These are phyloP conservation scores for Galerucella nymphaeae DNA, from an alignment of 2,888 invertebrate species.

Conservation along the genomic window DNA sequence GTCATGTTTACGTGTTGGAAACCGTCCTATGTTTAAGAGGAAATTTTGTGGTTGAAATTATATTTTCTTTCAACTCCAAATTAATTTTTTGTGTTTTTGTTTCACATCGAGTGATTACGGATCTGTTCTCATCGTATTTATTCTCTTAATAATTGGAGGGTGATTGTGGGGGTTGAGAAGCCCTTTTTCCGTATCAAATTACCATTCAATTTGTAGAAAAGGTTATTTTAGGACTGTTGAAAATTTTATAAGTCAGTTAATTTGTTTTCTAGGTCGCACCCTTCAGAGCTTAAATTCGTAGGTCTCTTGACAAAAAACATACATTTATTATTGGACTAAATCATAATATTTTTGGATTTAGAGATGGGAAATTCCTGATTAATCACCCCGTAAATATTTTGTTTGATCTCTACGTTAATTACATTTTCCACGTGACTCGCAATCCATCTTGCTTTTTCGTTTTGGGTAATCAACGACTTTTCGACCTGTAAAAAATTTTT, in stretches of 20 bases:
- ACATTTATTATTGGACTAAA: too few species aligned
- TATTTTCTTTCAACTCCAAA: too few species aligned
- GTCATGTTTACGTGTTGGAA: too few species aligned
- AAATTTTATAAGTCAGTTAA: background rate
- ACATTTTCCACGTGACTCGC: background rate
- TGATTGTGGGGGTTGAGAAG: conserved; percentile 30
- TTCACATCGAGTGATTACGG: background rate
- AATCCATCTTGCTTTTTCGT: background rate
- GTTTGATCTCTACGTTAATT: background rate
- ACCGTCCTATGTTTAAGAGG: too few species aligned
- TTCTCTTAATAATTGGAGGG: conserved; percentile 25
- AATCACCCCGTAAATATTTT: too few species aligned
- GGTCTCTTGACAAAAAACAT: too few species aligned
- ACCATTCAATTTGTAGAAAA: conserved; percentile 23
- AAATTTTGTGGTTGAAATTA: too few species aligned
- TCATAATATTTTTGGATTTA: too few species aligned
- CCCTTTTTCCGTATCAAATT: conserved; percentile 31
- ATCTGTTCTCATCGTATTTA: background rate
- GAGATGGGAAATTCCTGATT: too few species aligned
- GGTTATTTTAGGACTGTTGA: conserved; percentile 1
- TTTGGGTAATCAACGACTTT: conserved; percentile 16
- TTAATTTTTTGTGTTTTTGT: too few species aligned
- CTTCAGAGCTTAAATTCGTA: too few species aligned
- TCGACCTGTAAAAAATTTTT: conserved; percentile 23
- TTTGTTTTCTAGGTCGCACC: too few species aligned